Base-by-base conservation (phyloP, 2,888 invertebrate species). In the Tenthredo distinguenda region DNA sequence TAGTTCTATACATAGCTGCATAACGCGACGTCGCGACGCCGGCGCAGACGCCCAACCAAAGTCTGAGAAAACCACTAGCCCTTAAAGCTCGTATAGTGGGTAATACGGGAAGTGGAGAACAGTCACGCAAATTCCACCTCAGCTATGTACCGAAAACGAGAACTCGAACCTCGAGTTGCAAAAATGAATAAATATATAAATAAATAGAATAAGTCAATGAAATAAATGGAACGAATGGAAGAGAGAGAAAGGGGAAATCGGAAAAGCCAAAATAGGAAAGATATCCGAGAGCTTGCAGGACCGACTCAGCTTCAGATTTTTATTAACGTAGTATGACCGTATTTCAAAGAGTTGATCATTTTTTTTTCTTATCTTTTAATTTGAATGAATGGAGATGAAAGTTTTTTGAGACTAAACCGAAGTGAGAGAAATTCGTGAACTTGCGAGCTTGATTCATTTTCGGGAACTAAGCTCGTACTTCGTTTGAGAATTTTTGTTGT, bases 41-140 rank as follows among this genome's bases (percentile, higher is more conserved):
- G 62, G 84, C 91, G 91, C 91, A 91, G 90, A 89, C 91, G 90
- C 89, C 89, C 85, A 86, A 72, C 88, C 3, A 47, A 15, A 47
- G 2, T 79, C 34, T 12, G 55, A 71, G 71, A 9, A 37, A n/a
- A 37, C 34, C 7, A 74, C 72, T 74, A 74, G 72, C 72, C 72
- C 72, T 74, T 74, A 74, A 43, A 21, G 26, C 40, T 21, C 18
- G n/a, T 10, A 34, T 34, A 9, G 40, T n/a, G 2, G n/a, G 18
- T 40, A 6, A 18, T 40, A 40, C 40, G 37, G 21, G 26, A 50
- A 15, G 55, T n/a, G 31, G 34, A n/a, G 34, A 55, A 50, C 50
- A 50, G 77, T 50, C 55, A 55, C 34, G 77, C 55, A 55, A 77
- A 77, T 77, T 55, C 50, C 77, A 34, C 34, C 34, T 77, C 10